Evolutionary conservation across 2,797 vertebrate genomes (phyloP).

Genomic region (Girardinus metallicus): DNA sequence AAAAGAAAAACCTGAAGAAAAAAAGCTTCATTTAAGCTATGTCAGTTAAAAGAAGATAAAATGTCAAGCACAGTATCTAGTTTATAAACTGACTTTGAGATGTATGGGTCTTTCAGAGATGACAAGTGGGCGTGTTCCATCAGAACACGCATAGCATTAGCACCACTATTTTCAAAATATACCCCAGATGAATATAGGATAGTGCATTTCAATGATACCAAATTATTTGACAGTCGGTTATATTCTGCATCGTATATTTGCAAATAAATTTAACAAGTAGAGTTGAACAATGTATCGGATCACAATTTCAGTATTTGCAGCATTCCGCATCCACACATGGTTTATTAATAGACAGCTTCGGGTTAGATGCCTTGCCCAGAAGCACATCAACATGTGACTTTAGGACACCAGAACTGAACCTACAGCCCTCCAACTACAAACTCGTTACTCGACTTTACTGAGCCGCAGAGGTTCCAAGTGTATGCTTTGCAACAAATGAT

Average conservation of each 20-base stretch:
- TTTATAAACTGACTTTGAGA: not conserved
- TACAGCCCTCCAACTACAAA: too few relatives aligned
- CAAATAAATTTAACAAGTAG: not conserved
- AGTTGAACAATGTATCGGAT: not conserved
- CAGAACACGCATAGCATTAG: not conserved
- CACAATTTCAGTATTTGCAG: not conserved
- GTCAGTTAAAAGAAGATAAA: not conserved
- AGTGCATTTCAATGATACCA: not conserved
- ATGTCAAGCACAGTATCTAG: not conserved
- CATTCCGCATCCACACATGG: too few relatives aligned
- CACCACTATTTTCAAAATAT: not conserved
- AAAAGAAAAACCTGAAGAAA: not conserved
- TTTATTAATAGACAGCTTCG: too few relatives aligned
- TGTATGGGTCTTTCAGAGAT: not conserved
- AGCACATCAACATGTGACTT: too few relatives aligned
- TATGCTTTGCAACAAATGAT: constrained; percentile 37
- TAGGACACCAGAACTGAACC: too few relatives aligned
- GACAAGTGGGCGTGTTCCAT: not conserved
- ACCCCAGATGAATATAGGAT: not conserved
- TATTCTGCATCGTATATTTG: not conserved
- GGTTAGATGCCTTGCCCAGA: too few relatives aligned
- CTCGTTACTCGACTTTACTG: too few relatives aligned
- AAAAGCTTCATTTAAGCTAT: not conserved
- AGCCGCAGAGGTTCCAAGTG: too few relatives aligned
- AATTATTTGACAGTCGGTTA: not conserved